Evolutionary conservation across 2,797 vertebrate genomes (phyloP).

Genomic region (Leucoraja ocellata): DNA sequence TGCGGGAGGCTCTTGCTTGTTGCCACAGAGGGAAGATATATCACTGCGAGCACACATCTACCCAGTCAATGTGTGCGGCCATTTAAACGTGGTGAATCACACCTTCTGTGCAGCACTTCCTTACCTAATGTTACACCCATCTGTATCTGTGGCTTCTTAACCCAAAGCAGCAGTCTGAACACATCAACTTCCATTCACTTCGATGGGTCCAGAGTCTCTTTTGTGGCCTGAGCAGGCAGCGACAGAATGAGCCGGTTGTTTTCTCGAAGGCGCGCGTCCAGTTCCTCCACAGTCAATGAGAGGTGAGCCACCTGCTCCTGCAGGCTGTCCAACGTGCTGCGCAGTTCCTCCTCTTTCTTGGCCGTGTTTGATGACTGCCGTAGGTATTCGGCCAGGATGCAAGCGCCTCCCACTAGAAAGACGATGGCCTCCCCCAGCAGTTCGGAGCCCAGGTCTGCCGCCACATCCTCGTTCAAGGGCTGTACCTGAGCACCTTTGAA

Average conservation of each 20-base stretch:
- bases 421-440: conserved; percentile 77
- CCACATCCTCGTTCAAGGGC: conserved; percentile 74
- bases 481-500: conserved; percentile 70
- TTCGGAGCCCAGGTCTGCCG: conserved; percentile 80
- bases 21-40: no score
- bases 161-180: neutral
- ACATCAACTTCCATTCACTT: no score
- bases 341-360: conserved; percentile 63
- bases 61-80: no score
- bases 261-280: conserved; percentile 63
- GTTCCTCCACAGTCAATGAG: conserved; percentile 59
- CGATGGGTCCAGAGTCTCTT: neutral
- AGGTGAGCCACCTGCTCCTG: conserved; percentile 62
- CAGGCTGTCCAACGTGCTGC: conserved; percentile 53
- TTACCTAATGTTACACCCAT: no score
- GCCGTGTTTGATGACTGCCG: conserved; percentile 64
- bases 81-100: no score
- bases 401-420: conserved; percentile 70
- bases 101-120: no score
- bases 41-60: no score
- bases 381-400: conserved; percentile 75
- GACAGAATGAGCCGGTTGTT: conserved; percentile 58
- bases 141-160: neutral
- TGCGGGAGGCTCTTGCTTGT: no score
- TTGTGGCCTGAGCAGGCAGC: conserved; percentile 45